A percentile compares a stretch with the other conserved stretches of the same genome.
phyloP scores from a whole-genome alignment of 2,113 vertebrate species.

The Speoplatyrhinus poulsoni region DNA sequence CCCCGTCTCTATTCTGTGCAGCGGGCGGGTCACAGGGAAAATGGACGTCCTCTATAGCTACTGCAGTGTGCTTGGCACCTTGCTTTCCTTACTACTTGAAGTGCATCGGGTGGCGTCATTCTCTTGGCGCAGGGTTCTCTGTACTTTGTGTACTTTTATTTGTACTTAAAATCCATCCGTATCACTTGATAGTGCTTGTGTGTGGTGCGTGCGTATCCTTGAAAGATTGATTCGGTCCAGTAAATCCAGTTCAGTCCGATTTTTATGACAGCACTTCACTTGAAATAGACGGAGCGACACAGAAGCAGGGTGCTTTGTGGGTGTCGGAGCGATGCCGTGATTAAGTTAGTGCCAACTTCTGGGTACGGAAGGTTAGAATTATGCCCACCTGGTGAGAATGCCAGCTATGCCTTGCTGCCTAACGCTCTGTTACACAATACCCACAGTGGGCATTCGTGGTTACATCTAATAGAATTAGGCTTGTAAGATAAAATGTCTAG shows the following conservation, averaged over 20 bases:
- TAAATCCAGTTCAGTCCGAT: constrained; percentile 37
- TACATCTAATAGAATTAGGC: constrained; percentile 52
- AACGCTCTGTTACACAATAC: constrained; percentile 24
- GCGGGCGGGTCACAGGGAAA: constrained; percentile 47
- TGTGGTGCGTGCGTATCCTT: constrained; percentile 16
- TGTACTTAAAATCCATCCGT: not conserved
- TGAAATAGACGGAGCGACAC: constrained; percentile 32
- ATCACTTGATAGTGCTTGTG: too few species aligned
- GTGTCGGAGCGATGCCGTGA: constrained; percentile 33
- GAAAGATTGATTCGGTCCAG: constrained; percentile 39
- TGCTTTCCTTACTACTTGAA: not conserved
- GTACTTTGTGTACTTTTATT: not conserved
- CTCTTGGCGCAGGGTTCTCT: too few species aligned
- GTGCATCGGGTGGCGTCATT: not conserved
- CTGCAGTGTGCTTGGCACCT: not conserved
- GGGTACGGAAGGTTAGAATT: constrained; percentile 21
- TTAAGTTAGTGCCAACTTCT: constrained; percentile 27
- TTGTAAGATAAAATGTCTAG: constrained; percentile 1
- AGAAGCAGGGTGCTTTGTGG: constrained; percentile 56
- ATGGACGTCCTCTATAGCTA: constrained; percentile 10
- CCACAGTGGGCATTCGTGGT: constrained; percentile 48
- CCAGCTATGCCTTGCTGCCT: constrained; percentile 30
- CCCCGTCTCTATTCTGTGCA: constrained; percentile 44
- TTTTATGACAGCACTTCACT: constrained; percentile 47
- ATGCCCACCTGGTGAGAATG: constrained; percentile 29